Evolutionary conservation across 2,797 vertebrate genomes (phyloP).

Genomic region (Neosilurus hyrtlii): DNA sequence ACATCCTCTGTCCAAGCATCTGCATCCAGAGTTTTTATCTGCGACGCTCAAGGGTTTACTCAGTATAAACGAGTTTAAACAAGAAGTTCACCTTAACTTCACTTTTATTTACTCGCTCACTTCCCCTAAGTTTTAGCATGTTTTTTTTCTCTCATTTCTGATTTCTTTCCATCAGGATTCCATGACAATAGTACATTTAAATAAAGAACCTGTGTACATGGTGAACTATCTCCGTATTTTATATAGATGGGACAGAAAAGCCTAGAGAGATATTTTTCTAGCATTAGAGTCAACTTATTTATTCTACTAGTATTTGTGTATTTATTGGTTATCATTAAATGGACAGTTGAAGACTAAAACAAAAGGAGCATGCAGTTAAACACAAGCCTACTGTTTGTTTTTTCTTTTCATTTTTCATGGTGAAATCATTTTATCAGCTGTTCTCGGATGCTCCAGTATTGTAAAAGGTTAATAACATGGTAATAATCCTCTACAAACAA

Average conservation of each 20-base stretch:
- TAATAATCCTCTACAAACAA: constrained; percentile 10
- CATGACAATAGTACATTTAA: not conserved
- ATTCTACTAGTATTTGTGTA: constrained; percentile 25
- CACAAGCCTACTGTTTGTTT: not conserved
- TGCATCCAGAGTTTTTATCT: not conserved
- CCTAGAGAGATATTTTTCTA: constrained; percentile 7
- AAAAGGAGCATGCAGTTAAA: not conserved
- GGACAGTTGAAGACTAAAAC: not conserved
- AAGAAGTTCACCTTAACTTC: not conserved
- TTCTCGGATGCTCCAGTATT: not conserved
- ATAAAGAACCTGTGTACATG: not conserved
- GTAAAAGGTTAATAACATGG: constrained; percentile 1
- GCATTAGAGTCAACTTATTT: constrained; percentile 14
- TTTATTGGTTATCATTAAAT: constrained; percentile 4
- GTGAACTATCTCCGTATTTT: not conserved
- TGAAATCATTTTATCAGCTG: not conserved
- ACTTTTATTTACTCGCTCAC: not conserved
- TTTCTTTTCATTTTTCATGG: not conserved
- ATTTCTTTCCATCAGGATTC: too few species aligned
- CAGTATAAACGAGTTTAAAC: not conserved
- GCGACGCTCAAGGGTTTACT: not conserved
- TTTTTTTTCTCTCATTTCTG: not conserved
- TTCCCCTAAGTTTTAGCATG: not conserved
- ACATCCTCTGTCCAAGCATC: constrained; percentile 1
- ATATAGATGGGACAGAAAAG: not conserved